These are phyloP conservation scores for Nomada hirtipes DNA, from an alignment of 2,888 invertebrate species.

Conservation along the genomic window DNA sequence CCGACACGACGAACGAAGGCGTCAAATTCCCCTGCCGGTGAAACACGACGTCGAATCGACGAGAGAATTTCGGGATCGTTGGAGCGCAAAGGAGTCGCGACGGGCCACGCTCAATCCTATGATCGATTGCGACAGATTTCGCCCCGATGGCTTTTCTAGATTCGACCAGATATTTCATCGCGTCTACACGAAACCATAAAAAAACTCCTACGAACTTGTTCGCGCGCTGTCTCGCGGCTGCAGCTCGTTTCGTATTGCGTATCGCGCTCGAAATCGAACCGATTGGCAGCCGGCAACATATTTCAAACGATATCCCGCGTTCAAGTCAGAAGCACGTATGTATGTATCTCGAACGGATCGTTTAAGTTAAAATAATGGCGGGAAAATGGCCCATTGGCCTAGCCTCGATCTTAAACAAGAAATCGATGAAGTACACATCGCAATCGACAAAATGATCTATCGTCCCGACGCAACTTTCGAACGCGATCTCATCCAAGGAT, in stretches of 20 bases:
- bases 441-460: conserved; percentile 12
- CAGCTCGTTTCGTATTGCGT: neutral
- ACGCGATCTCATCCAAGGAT: neutral
- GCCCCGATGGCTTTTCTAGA: conserved; percentile 44
- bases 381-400: neutral
- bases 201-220: conserved; percentile 4
- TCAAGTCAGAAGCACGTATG: neutral
- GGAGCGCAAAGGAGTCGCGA: conserved; percentile 59
- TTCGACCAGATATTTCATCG: conserved; percentile 30
- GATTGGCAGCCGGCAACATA: conserved; percentile 17
- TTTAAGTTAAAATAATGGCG: neutral
- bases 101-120: conserved; percentile 44
- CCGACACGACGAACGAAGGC: conserved; percentile 24
- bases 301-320: neutral
- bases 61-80: conserved; percentile 51
- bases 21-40: conserved; percentile 42
- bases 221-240: neutral
- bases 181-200: neutral
- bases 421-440: neutral
- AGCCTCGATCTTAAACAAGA: neutral
- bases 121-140: conserved; percentile 67
- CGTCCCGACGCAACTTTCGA: conserved; percentile 4
- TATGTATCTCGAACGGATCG: conserved; percentile 9
- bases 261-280: conserved; percentile 13
- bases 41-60: conserved; percentile 37